A percentile compares a stretch with the other conserved stretches of the same genome.
Evolutionary conservation across 2,113 vertebrate species (phyloP).

Genomic region (Charadrius vociferus): DNA sequence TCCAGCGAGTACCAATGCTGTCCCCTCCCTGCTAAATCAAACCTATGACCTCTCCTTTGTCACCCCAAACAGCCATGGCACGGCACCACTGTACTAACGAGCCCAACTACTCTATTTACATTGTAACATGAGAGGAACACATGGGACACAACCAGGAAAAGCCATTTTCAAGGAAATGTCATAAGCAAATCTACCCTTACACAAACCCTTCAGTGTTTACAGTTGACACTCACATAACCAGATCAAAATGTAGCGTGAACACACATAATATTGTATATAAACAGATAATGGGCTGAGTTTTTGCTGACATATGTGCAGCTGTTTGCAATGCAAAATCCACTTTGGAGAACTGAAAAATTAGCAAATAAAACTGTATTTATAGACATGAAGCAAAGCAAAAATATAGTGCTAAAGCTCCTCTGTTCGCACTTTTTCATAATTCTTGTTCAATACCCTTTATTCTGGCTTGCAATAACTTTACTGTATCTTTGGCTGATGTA

Average conservation of each 20-base stretch:
- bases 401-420: not conserved
- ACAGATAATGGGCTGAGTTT: not conserved
- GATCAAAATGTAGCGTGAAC: not conserved
- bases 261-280: not conserved
- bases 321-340: not conserved
- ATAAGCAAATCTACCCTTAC: not conserved
- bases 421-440: not conserved
- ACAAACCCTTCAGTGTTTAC: not conserved
- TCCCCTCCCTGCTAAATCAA: not conserved
- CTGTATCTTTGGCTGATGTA: not conserved
- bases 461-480: not conserved
- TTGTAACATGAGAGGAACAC: not conserved
- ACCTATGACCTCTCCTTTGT: not conserved
- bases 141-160: not conserved
- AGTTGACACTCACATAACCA: not conserved
- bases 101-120: not conserved
- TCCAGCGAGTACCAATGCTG: not conserved
- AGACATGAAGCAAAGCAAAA: not conserved
- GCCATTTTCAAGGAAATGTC: not conserved
- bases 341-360: not conserved
- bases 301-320: not conserved
- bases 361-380: not conserved
- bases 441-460: not conserved
- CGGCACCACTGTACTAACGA: fast-evolving
- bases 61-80: not conserved